These are phyloP conservation scores for Lagopus leucura DNA, from an alignment of 2,113 vertebrate species.

Conservation along the genomic window DNA sequence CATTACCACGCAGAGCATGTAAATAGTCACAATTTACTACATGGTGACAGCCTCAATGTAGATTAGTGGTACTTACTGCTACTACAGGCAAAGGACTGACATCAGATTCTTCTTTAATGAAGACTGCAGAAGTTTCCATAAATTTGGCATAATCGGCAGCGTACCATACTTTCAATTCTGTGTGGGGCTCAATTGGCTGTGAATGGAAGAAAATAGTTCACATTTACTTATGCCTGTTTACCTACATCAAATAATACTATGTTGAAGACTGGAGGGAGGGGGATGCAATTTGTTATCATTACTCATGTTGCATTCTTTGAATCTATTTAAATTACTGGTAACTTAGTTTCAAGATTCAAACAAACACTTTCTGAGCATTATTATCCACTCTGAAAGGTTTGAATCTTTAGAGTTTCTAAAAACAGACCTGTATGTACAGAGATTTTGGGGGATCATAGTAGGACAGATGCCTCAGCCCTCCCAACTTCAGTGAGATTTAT, in stretches of 20 bases:
- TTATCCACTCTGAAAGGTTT: background rate
- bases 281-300: background rate
- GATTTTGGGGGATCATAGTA: background rate
- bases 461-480: background rate
- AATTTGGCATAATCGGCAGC: constrained; percentile 52
- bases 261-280: background rate
- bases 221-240: background rate
- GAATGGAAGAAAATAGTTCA: background rate
- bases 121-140: constrained; percentile 57
- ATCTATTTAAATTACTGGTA: constrained; percentile 27
- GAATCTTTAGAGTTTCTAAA: background rate
- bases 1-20: background rate
- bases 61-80: background rate
- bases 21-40: background rate
- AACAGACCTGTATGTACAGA: background rate
- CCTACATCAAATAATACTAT: background rate
- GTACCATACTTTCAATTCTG: constrained; percentile 57
- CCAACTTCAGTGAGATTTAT: background rate
- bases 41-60: background rate
- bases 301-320: background rate
- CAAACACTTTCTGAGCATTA: background rate
- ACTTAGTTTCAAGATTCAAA: background rate
- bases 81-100: constrained; percentile 25
- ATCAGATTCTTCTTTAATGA: constrained; percentile 52
- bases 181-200: constrained; percentile 40